These are phyloP conservation scores for Cisticola juncidis DNA, from an alignment of 2,113 vertebrate species.

Conservation along the genomic window DNA sequence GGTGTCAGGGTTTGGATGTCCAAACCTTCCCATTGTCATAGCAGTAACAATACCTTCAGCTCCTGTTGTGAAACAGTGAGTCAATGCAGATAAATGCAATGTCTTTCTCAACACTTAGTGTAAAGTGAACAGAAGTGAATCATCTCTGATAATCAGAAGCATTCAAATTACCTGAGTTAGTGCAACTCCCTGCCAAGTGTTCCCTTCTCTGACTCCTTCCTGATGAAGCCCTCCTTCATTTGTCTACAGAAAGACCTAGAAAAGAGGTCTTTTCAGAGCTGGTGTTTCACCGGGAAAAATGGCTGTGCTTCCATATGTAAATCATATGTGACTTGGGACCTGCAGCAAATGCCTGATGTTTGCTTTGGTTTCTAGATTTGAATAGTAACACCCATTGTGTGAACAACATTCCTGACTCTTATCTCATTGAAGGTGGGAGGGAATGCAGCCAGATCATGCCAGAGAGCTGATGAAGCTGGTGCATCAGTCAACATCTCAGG, in stretches of 20 bases:
- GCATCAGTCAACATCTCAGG: constrained; percentile 48
- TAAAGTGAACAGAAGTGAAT: constrained; percentile 61
- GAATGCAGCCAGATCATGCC: constrained; percentile 60
- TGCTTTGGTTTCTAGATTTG: constrained; percentile 22
- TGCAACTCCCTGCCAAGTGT: constrained; percentile 20
- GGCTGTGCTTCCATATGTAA: not conserved
- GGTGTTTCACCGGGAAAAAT: not conserved
- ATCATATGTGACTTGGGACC: not conserved
- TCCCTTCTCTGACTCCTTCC: not conserved
- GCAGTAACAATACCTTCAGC: not conserved
- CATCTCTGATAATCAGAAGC: constrained; percentile 61
- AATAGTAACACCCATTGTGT: constrained; percentile 35
- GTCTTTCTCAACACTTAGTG: constrained; percentile 48
- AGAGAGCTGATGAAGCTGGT: constrained; percentile 55
- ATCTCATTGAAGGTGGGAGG: constrained; percentile 53
- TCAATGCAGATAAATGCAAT: constrained; percentile 50
- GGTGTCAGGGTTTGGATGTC: not conserved
- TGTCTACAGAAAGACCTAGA: not conserved
- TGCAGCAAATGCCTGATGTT: not conserved
- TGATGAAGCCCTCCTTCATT: not conserved
- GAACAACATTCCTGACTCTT: constrained; percentile 53
- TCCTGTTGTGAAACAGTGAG: constrained; percentile 52
- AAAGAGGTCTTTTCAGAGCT: not conserved
- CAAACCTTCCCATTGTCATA: not conserved
- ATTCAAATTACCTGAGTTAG: constrained; percentile 34